Conservation (phyloP, 92 coral and sea anemone species). For the Nematostella vectensis region DNA sequence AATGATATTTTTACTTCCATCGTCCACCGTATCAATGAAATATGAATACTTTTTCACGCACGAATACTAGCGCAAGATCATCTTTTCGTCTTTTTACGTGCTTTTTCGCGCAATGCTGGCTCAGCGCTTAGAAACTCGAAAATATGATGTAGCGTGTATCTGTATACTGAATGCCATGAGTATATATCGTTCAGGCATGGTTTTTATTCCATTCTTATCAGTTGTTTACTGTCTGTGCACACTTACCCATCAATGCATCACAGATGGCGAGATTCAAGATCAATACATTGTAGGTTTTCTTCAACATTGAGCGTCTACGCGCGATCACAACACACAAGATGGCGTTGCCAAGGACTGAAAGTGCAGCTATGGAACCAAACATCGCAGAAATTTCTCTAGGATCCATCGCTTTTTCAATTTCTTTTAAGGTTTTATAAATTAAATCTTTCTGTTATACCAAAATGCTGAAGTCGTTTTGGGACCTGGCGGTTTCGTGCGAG, state of each 20-base stretch:
- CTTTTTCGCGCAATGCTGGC: not conserved
- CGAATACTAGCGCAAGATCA: too few species aligned
- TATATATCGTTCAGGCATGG: too few species aligned
- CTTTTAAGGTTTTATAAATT: too few species aligned
- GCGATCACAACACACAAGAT: not conserved
- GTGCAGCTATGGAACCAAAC: constrained; percentile 15
- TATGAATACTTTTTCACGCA: too few species aligned
- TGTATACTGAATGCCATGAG: not conserved
- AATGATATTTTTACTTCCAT: too few species aligned
- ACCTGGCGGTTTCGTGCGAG: too few species aligned
- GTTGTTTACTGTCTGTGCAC: too few species aligned
- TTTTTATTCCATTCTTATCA: too few species aligned
- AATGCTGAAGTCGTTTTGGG: too few species aligned
- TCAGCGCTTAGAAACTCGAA: not conserved
- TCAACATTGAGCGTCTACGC: constrained; percentile 9
- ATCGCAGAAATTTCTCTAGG: not conserved
- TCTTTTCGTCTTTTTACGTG: too few species aligned
- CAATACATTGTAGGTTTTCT: constrained; percentile 9
- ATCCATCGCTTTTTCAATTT: not conserved
- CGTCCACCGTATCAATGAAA: too few species aligned
- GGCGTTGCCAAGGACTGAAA: constrained; percentile 8
- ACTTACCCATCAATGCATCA: constrained; percentile 18
- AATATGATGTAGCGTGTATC: not conserved
- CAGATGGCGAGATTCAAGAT: constrained; percentile 18
- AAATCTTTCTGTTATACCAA: too few species aligned